Conservation (phyloP, 2,888 invertebrate species). For the Zaprionus obscuricornis region DNA sequence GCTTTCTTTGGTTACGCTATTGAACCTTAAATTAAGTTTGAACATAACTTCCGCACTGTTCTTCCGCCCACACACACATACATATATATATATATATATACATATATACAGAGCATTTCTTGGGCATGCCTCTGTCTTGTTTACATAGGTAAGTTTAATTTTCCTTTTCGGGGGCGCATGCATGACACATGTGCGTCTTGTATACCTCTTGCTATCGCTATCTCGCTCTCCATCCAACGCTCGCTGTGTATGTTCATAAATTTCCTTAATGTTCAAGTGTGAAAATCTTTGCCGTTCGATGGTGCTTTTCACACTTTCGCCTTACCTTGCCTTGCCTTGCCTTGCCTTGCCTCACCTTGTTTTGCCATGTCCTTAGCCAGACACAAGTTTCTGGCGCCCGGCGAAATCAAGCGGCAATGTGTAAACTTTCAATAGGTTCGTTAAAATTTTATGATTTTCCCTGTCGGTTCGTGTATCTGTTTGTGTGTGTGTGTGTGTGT, state of each 20-base stretch:
- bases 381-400: conserved; percentile 33
- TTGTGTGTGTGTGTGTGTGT: conserved; percentile 11
- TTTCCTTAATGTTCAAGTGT: conserved; percentile 79
- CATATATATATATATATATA: conserved; percentile 16
- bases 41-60: conserved; percentile 73
- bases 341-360: conserved; percentile 3
- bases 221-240: conserved; percentile 25
- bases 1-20: conserved; percentile 80
- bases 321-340: conserved; percentile 33
- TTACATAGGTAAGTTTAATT: conserved; percentile 81
- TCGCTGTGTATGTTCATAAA: conserved; percentile 68
- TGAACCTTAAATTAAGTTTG: conserved; percentile 83
- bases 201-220: background rate
- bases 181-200: conserved; percentile 63
- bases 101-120: conserved; percentile 44
- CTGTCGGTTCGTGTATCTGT: conserved; percentile 24
- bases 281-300: conserved; percentile 82
- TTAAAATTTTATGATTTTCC: conserved; percentile 80
- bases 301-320: conserved; percentile 79
- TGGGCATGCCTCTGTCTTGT: conserved; percentile 55
- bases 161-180: conserved; percentile 70
- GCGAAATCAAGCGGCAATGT: conserved; percentile 78
- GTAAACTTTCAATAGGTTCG: conserved; percentile 80
- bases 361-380: background rate
- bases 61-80: conserved; percentile 34